Percentiles rank a stretch among this genome's conserved stretches.
Evolutionary conservation across 2,797 vertebrate genomes (phyloP).

Genomic region (Acrocephalus scirpaceus): DNA sequence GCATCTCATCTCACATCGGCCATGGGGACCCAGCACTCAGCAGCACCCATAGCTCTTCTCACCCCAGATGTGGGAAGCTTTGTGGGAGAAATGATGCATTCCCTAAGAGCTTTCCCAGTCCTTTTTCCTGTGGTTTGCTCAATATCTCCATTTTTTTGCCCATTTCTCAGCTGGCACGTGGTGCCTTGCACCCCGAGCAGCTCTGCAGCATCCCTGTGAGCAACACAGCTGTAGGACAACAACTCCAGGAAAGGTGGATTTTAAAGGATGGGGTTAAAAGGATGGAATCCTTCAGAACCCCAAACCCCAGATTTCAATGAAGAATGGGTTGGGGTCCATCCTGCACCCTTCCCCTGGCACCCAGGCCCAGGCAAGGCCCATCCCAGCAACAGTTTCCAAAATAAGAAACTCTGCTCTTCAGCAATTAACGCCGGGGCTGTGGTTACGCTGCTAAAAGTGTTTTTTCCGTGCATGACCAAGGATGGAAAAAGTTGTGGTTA

Average conservation of each 20-base stretch:
- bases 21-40: not conserved
- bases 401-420: slow-evolving; percentile 67
- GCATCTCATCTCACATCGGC: not conserved
- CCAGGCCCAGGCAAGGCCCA: not conserved
- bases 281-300: not conserved
- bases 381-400: slow-evolving; percentile 70
- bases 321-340: not conserved
- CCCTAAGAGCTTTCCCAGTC: not conserved
- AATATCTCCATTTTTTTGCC: not conserved
- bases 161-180: fast-evolving
- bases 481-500: slow-evolving; percentile 77
- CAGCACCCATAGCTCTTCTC: not conserved
- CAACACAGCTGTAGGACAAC: fast-evolving
- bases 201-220: not conserved
- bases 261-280: not conserved
- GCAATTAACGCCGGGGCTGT: slow-evolving; percentile 45
- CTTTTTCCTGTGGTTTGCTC: not conserved
- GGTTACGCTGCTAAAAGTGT: slow-evolving; percentile 56
- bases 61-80: not conserved
- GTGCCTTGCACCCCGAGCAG: not conserved
- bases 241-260: fast-evolving
- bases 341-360: not conserved
- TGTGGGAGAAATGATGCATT: fast-evolving
- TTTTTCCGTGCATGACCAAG: slow-evolving; percentile 72
- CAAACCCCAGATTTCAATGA: fast-evolving